Evolutionary conservation across 2,113 vertebrate species (phyloP), one percentile per base, ranked within the genome.

Genomic region (Esox niger): DNA sequence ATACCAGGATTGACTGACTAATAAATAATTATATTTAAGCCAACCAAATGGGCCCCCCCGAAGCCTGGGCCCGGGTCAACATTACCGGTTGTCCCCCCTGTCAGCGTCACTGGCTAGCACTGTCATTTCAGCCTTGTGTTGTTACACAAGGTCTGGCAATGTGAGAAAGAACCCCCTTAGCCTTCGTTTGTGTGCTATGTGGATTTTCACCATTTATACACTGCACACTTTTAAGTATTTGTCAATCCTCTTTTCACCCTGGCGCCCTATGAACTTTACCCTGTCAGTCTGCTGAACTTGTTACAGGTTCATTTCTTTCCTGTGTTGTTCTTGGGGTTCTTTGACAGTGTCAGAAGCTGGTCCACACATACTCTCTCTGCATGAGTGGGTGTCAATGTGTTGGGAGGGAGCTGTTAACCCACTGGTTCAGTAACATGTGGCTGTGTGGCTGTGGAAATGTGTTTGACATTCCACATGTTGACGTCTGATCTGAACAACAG

Each of bases 371-470:
- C 62, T 72, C 32, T 55, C 68, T 31, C 64, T 21, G 77, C 71
- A 80, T 82, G 69, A 35, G 78, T 80, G 81, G 78, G 79, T 77
- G 77, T 74, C 73, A 83, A 84, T 77, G 76, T 73, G 76, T 86
- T 83, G 80, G 76, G 79, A 77, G 70, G 21, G 66, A 79, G 74
- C 79, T 38, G 63, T 70, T 68, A 56, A 67, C 70, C 80, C 77
- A 25, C 74, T 69, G 73, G 72, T 78, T 78, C 73, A 74, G 63
- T 49, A 43, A 61, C 56, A 1, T 49, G n/a, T 49, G 47, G 15
- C 17, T 49, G 47, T 62, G 35, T 4, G 7, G 11, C 21, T 46
- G 32, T 43, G 23, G 25, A 47, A 64, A 54, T 54, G 49, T 54
- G 49, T 54, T 25, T 54, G 43, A 27, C 10, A 17, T 52, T 30